Conservation (phyloP, 2,113 vertebrate species). For the Paracanthobrama guichenoti region DNA sequence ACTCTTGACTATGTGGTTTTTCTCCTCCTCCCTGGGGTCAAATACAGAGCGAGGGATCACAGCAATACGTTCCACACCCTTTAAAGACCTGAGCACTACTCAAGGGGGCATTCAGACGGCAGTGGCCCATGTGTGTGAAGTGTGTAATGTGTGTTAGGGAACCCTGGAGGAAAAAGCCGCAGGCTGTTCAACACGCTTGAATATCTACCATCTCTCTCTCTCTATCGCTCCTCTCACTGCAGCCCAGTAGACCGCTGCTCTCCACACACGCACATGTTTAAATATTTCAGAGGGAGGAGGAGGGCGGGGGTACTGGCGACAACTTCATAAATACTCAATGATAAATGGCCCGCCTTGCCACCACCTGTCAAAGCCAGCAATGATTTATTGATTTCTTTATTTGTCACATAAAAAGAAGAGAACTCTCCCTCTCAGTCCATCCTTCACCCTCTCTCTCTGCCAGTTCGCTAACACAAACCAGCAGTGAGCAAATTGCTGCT, state of each 20-base stretch:
- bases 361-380: slow-evolving; percentile 71
- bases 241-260: slow-evolving; percentile 63
- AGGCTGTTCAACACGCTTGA: slow-evolving; percentile 53
- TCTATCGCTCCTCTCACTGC: slow-evolving; percentile 1
- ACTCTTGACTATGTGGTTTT: slow-evolving; percentile 45
- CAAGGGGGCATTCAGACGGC: slow-evolving; percentile 45
- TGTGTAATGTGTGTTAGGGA: slow-evolving; percentile 55
- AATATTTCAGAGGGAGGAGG: slow-evolving; percentile 72
- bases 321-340: slow-evolving; percentile 80
- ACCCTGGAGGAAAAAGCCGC: slow-evolving; percentile 56
- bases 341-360: slow-evolving; percentile 67
- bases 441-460: slow-evolving; percentile 43
- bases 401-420: slow-evolving; percentile 73
- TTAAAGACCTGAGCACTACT: slow-evolving; percentile 36
- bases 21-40: slow-evolving; percentile 46
- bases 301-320: slow-evolving; percentile 57
- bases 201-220: slow-evolving; percentile 22
- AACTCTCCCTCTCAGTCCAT: slow-evolving; percentile 53
- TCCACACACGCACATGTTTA: slow-evolving; percentile 72
- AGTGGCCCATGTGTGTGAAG: slow-evolving; percentile 54
- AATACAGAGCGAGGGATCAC: slow-evolving; percentile 51
- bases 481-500: slow-evolving; percentile 37
- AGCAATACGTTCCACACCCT: slow-evolving; percentile 42
- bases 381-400: slow-evolving; percentile 82
- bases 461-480: slow-evolving; percentile 40